Percentiles rank a stretch among this genome's conserved stretches.
Conservation (phyloP, 2,113 vertebrate species). For the Prietella phreatophila region DNA sequence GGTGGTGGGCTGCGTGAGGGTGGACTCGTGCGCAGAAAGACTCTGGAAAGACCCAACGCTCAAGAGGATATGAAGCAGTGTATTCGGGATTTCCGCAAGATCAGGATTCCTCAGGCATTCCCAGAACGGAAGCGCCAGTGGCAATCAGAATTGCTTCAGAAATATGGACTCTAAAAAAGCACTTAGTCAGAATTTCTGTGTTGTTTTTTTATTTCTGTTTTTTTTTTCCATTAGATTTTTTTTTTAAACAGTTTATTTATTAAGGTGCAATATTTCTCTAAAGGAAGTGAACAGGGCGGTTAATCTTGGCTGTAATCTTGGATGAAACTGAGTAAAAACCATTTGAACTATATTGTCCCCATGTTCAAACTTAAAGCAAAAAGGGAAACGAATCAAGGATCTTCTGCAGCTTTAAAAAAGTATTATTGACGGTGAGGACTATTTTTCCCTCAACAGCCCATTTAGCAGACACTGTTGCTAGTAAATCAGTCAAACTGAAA, state of each 20-base stretch:
- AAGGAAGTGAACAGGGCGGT: neutral
- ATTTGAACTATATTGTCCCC: neutral
- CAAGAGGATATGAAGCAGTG: constrained; percentile 92
- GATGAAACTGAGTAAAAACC: neutral
- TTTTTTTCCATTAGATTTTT: neutral
- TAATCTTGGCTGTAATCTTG: neutral
- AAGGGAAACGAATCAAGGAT: neutral
- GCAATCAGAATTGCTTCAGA: constrained; percentile 88
- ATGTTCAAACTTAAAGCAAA: neutral
- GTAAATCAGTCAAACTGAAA: neutral
- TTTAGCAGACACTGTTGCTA: constrained; percentile 16
- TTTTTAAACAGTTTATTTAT: neutral
- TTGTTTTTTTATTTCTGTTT: neutral
- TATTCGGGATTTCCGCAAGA: constrained; percentile 86
- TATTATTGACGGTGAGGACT: neutral
- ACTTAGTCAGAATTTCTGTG: neutral
- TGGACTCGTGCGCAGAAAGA: constrained; percentile 83
- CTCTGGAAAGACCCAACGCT: constrained; percentile 80
- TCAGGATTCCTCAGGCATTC: constrained; percentile 86
- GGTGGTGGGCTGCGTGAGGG: constrained; percentile 67
- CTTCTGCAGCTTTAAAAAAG: neutral
- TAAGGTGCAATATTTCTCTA: neutral
- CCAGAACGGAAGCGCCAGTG: constrained; percentile 85
- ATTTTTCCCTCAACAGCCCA: neutral
- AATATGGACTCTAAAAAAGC: constrained; percentile 80